Evolutionary conservation across 2,113 vertebrate species (phyloP).

Genomic region (Todiramphus saurophagus): DNA sequence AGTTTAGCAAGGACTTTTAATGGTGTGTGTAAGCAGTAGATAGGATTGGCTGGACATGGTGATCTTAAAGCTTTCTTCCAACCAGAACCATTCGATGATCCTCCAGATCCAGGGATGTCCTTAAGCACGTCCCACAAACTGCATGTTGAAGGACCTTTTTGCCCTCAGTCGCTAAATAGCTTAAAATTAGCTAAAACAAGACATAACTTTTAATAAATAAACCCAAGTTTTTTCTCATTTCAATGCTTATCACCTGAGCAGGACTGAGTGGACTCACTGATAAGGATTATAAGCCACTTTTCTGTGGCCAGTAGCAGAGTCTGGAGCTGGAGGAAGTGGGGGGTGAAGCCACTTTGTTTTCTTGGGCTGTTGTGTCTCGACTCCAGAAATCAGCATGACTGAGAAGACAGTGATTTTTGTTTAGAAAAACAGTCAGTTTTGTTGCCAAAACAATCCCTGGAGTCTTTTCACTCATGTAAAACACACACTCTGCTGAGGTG

Average conservation of each 20-base stretch:
- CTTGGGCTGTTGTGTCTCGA: not conserved
- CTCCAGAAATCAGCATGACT: not conserved
- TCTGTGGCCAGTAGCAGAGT: not conserved
- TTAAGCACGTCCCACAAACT: fast-evolving
- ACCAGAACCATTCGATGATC: not conserved
- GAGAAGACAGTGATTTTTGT: not conserved
- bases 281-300: not conserved
- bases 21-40: not conserved
- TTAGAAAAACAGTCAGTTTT: not conserved
- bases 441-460: not conserved
- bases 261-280: not conserved
- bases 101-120: not conserved
- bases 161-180: not conserved
- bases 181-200: not conserved
- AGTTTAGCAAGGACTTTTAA: not conserved
- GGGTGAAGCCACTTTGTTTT: not conserved
- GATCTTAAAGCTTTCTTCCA: not conserved
- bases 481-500: not conserved
- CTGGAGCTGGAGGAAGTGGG: not conserved
- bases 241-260: not conserved
- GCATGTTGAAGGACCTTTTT: not conserved
- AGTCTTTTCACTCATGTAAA: not conserved
- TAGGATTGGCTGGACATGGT: not conserved
- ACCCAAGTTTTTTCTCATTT: not conserved
- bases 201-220: not conserved